Evolutionary conservation across 1,140 invertebrate species (phyloP), one percentile per base, ranked within the genome.

Genomic region (Pseudomyrmex cubaensis): DNA sequence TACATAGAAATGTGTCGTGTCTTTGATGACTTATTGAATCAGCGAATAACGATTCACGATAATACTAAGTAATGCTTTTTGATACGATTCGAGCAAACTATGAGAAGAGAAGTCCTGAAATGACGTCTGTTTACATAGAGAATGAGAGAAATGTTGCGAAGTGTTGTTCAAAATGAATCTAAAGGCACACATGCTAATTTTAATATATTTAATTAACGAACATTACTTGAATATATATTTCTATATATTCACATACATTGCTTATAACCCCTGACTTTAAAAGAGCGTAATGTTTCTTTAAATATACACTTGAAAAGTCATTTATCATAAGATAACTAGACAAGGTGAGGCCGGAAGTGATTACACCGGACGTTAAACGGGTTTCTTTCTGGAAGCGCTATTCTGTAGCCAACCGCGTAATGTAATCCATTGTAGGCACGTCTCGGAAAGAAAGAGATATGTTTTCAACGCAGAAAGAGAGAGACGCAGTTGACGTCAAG

Each of bases 281-380:
- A 7, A 35, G 35, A 35, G 35, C 35, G 35, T 4, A 35, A 35
- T 35, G 35, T 35, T 35, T 35, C 35, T 35, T 35, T 52, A 15
- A 2, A n/a, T 17, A 15, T 52, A 64, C 52, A 13, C 35, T 35
- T 7, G 35, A 35, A 35, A 35, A 35, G 35, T 35, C 35, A 35
- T 35, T 35, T 35, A 35, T 35, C 35, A 35, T 35, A 35, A 35
- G 35, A 35, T 35, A 35, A 35, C 35, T 12, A 17, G 52, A 54
- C 63, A 75, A 64, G 70, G 72, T 13, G 72, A 83, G 80, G 13
- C 72, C 70, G 80, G 80, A 83, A 83, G 20, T 22, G 80, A 75
- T 83, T 64, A 83, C 57, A 64, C 80, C 70, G 80, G 80, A 62
- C n/a, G 80, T 54, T 20, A 54, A 64, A n/a, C 67, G 2, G 52